Evolutionary conservation across 1,140 invertebrate species (phyloP), one percentile per base, ranked within the genome.

Genomic region (Zaprionus davidi): DNA sequence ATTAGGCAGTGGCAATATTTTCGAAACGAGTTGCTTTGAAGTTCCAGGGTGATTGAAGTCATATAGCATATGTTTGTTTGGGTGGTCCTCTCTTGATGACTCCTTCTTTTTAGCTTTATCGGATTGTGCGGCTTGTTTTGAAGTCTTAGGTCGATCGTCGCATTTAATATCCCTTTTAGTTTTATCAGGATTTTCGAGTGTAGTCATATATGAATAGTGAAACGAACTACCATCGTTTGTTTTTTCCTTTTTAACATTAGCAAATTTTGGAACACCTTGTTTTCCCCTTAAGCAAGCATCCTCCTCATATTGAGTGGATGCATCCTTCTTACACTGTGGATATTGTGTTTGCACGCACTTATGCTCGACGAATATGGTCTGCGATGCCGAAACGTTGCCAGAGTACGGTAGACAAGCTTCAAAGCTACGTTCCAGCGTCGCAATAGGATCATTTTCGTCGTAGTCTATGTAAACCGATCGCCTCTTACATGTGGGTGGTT

Each of bases 341-440:
- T 7, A 7, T 31, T 9, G 6, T 7, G 70, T 72, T 12, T 72
- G 70, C 13, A 31, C 34, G 13, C 12, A 13, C 20, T n/a, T 72
- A 41, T 49, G 28, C n/a, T 66, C 28, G 17, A 68, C 46, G 34
- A 64, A 71, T 15, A 71, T 11, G 13, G 60, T 71, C 53, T 71
- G 59, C 5, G 49, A 44, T 34, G 49, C 9, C 1, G 36, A 15
- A 15, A 51, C 22, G 13, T 31, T 7, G 6, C 49, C 7, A 4
- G n/a, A 20, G 41, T 2, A 0, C 9, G 17, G 17, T 3, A 58
- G 15, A 9, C n/a, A 7, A n/a, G 41, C n/a, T 5, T 24, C 60
- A 3, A 58, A 73, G 64, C 55, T 66, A 0, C 20, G 5, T 13
- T 66, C 55, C 5, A 67, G 56, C 24, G 44, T 46, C 15, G 70